Conservation (phyloP, 2,888 invertebrate genomes). For the Rotaria sp. region DNA sequence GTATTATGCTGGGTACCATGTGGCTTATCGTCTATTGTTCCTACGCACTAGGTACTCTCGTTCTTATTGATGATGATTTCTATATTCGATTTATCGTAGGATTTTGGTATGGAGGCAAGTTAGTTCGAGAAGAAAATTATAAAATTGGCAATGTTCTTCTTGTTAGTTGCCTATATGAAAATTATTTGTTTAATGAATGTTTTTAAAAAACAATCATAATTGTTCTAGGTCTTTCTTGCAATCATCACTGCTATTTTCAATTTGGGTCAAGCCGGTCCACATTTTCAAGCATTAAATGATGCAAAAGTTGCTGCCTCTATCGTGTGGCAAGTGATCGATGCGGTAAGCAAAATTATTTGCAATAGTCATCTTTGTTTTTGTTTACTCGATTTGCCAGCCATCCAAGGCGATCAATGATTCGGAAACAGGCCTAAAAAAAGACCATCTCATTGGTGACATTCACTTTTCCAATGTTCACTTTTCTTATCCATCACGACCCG, state of each 20-base stretch:
- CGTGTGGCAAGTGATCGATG: too few relatives aligned
- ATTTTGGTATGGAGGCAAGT: constrained; percentile 71
- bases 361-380: too few relatives aligned
- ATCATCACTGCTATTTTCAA: too few relatives aligned
- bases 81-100: constrained; percentile 47
- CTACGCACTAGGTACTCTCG: constrained; percentile 44
- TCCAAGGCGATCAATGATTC: not conserved
- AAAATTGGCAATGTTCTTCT: not conserved
- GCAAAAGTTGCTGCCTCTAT: too few relatives aligned
- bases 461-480: constrained; percentile 42
- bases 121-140: constrained; percentile 62
- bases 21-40: constrained; percentile 12
- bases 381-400: constrained; percentile 9
- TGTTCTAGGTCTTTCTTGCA: too few relatives aligned
- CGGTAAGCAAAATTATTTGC: too few relatives aligned
- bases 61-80: not conserved
- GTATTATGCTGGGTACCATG: constrained; percentile 15
- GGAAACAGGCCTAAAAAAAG: not conserved
- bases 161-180: too few relatives aligned
- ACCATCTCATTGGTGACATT: not conserved
- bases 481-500: constrained; percentile 50
- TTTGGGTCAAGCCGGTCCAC: too few relatives aligned
- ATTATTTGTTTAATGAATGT: too few relatives aligned
- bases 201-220: too few relatives aligned
- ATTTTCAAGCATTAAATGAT: too few relatives aligned